Evolutionary conservation across 2,888 invertebrate genomes (phyloP), one percentile per base, ranked within the genome.

Genomic region (Limnephilus auricula): DNA sequence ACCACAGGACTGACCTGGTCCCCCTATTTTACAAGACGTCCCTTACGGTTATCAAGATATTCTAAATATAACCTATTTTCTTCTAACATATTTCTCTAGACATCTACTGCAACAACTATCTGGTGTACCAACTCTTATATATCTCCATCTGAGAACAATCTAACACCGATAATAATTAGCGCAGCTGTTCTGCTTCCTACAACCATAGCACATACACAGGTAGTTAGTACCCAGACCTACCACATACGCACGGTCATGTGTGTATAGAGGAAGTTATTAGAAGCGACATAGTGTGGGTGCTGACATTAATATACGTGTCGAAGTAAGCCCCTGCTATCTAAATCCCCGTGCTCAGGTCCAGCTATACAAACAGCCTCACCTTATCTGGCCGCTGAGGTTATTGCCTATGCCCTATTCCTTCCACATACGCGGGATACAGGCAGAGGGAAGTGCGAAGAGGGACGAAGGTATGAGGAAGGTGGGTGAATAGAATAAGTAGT

Each of bases 241-340:
- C 50, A 34, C 31, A 25, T 30, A 82, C 31, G 31, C 31, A 32
- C 30, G 10, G 80, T 6, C 31, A 31, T 31, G 80, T 15, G 18
- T 12, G 80, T 80, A 34, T 15, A 65, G 82, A 32, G 32, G 40
- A n/a, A 40, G 84, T 84, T 84, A 84, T 37, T 84, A n/a, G 50
- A 65, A 15, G 50, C 50, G 50, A 25, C 50, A 25, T 25, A 65
- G 50, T 65, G 25, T 65, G 50, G 12, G 84, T 84, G 84, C 25
- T 40, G 84, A 84, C 84, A 90, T 92, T 92, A 92, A 92, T 92
- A 92, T 90, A 92, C 37, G 89, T 90, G 92, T 92, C 90, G 80
- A 40, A 82, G 87, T 82, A 82, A 88, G 87, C 30, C 91, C 50
- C 79, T 65, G 87, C 80, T 91, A 91, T 91, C 91, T 91, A 87